phyloP scores from a whole-genome alignment of 2,113 vertebrate species.

The Zeus faber region DNA sequence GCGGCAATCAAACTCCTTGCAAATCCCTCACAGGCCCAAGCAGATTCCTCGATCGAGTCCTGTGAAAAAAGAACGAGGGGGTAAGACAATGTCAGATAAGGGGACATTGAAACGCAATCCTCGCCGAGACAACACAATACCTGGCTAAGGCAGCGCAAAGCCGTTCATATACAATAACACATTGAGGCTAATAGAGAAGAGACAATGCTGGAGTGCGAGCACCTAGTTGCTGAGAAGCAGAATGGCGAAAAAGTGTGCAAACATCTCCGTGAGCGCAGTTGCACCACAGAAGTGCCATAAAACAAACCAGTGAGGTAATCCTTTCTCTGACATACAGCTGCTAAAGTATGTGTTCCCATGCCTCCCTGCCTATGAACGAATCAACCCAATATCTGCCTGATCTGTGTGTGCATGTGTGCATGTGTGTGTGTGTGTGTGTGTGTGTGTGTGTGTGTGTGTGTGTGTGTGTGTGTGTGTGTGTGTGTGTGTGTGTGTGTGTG shows the following conservation, averaged over 20 bases:
- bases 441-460: constrained; percentile 15
- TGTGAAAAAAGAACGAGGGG: background rate
- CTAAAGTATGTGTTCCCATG: constrained; percentile 19
- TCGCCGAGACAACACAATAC: no score
- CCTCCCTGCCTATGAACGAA: constrained; percentile 3
- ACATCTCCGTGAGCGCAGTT: no score
- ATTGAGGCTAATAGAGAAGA: no score
- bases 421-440: constrained; percentile 20
- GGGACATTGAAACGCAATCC: no score
- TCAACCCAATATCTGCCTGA: background rate
- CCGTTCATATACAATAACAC: no score
- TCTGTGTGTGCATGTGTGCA: background rate
- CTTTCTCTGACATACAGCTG: constrained; percentile 21
- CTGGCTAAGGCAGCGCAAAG: no score
- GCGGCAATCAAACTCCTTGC: constrained; percentile 8
- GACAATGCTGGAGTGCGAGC: no score
- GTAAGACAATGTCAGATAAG: no score
- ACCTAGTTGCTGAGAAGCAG: no score
- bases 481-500: constrained; percentile 25
- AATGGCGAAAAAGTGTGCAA: no score
- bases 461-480: constrained; percentile 1
- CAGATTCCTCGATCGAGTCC: constrained; percentile 3
- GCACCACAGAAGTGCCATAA: constrained; percentile 28
- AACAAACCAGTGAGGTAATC: constrained; percentile 39
- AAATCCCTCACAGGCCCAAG: constrained; percentile 15